Percentiles rank a stretch among this genome's conserved stretches.
Conservation (phyloP, 2,888 invertebrate genomes). For the Drosophila testacea region DNA sequence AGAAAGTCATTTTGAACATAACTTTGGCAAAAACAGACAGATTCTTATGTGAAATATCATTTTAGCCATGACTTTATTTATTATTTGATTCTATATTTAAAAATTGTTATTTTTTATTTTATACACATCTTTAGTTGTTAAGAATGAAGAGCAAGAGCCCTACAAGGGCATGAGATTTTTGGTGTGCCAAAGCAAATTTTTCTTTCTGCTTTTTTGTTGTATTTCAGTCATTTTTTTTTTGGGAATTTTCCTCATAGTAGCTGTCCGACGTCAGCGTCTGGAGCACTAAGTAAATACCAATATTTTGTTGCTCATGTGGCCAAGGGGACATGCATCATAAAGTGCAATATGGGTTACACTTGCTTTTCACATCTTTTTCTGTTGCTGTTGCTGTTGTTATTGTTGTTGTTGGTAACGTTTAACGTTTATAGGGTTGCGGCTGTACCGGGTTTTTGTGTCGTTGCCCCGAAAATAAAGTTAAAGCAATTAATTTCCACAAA, state of each 20-base stretch:
- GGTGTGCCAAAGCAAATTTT: not conserved
- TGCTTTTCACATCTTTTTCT: not conserved
- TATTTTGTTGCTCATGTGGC: conserved; percentile 55
- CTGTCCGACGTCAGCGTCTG: conserved; percentile 60
- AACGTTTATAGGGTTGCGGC: conserved; percentile 16
- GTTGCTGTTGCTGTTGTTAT: not conserved
- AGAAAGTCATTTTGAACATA: too few species aligned
- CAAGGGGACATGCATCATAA: conserved; percentile 72
- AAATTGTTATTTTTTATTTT: too few species aligned
- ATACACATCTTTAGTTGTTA: too few species aligned
- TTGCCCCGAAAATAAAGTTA: conserved; percentile 82
- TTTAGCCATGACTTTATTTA: too few species aligned
- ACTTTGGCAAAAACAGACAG: too few species aligned
- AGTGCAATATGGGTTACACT: conserved; percentile 64
- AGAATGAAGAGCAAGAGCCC: too few species aligned
- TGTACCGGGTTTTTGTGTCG: conserved; percentile 17
- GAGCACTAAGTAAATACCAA: conserved; percentile 69
- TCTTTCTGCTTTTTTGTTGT: not conserved
- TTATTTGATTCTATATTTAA: too few species aligned
- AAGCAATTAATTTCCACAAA: conserved; percentile 85
- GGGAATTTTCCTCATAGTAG: not conserved
- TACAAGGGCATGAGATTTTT: not conserved
- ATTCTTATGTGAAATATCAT: too few species aligned
- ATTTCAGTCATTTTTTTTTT: conserved; percentile 3
- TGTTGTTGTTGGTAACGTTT: not conserved